Percentiles rank a stretch among this genome's conserved stretches.
phyloP scores from a whole-genome alignment of 2,888 invertebrate species.

The Tipula lateralis region DNA sequence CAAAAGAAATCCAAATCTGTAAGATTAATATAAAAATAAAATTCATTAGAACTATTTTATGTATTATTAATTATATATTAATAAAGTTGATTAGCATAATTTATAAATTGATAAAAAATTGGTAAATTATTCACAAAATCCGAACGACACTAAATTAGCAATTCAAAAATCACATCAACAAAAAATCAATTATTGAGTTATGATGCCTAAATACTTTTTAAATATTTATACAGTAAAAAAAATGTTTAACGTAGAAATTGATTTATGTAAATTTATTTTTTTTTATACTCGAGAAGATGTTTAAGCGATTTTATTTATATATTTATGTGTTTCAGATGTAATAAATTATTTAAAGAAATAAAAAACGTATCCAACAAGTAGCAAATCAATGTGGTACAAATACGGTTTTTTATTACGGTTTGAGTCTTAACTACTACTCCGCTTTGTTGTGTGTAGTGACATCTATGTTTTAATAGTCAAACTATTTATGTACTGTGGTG shows the following conservation, averaged over 20 bases:
- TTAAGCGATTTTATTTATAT: not conserved
- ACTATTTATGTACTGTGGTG: not conserved
- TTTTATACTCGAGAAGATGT: not conserved
- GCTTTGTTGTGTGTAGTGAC: not conserved
- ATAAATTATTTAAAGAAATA: not conserved
- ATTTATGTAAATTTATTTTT: conserved; percentile 3
- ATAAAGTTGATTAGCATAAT: not conserved
- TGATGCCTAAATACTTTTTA: not conserved
- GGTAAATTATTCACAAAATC: not conserved
- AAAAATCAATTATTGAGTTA: not conserved
- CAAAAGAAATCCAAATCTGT: not conserved
- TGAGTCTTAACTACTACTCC: not conserved
- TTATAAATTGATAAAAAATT: not conserved
- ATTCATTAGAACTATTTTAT: not conserved
- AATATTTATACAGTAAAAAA: not conserved
- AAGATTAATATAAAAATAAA: not conserved
- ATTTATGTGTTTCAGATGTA: conserved; percentile 5
- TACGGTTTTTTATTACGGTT: not conserved
- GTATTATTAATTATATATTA: not conserved
- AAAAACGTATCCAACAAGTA: not conserved
- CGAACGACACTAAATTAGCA: not conserved
- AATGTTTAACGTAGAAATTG: not conserved
- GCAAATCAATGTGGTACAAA: not conserved
- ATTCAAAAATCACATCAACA: conserved; percentile 11
- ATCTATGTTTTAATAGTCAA: not conserved